Evolutionary conservation across 2,113 vertebrate species (phyloP), one percentile per base, ranked within the genome.

Genomic region (Nymphicus hollandicus): DNA sequence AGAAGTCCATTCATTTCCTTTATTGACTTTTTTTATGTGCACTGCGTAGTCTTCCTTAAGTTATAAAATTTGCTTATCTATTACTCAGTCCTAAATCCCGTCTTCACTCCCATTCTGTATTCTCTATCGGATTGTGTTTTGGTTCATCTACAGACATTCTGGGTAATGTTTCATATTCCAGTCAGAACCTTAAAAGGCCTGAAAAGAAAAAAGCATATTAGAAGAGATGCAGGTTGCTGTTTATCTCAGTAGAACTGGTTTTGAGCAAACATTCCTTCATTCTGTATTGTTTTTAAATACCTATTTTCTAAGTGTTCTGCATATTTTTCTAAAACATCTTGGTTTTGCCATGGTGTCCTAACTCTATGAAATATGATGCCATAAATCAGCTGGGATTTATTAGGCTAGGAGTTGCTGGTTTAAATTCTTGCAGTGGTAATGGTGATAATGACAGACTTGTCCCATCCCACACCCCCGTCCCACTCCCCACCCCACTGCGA

Each of bases 401-500:
- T 69, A 46, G 60, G 44, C 9, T 49, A 35, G 44, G 73, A 68
- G 17, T 24, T 72, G 24, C 58, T 41, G 43, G 3, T 82, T 79
- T 71, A 31, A 7, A 3, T 52, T 80, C 76, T 82, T 95, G 74
- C 58, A 82, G 19, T 68, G 73, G 20, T 84, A 68, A 72, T 19
- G 56, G 56, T 61, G 49, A 79, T 56, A 68, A 72, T 19, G 56
- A 61, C 61, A 44, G 82, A 77, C 20, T 52, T 76, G 35, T 72
- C 25, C 9, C 25, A 3, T 20, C 11, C 4, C 17, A 5, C 4
- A 6, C 18, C n/a, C 25, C 9, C 23, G 2, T 8, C 8, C 4
- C 14, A 5, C 4, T 56, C 5, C 17, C 14, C 33, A 58, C 33
- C 9, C 20, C 55, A 2, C 55, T 15, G 55, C 9, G 20, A 23